These are phyloP conservation scores for Leuciscus idus DNA, from an alignment of 2,113 vertebrate species.

Conservation along the genomic window DNA sequence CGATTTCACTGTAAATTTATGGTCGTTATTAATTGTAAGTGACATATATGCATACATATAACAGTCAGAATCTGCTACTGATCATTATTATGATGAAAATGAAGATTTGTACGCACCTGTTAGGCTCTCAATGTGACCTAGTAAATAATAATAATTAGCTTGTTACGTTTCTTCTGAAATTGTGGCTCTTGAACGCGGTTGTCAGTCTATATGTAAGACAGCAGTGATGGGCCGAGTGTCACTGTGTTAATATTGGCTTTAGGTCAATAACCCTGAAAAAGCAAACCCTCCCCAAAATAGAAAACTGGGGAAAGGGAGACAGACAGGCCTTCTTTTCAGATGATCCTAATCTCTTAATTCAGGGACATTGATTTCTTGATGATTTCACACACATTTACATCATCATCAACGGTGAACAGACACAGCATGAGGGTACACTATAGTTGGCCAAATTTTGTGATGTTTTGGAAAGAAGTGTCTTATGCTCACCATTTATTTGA, in stretches of 20 bases:
- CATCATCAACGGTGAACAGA: background rate
- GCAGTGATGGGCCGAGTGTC: conserved; percentile 6
- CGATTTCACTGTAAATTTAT: too few species aligned
- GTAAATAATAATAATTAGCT: background rate
- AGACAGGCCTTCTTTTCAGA: background rate
- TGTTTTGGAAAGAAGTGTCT: background rate
- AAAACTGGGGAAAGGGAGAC: background rate
- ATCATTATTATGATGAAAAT: background rate
- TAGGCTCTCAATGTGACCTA: background rate
- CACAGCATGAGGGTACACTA: background rate
- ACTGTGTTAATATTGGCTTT: conserved; percentile 58
- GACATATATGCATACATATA: too few species aligned
- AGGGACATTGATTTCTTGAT: background rate
- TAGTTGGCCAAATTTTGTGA: background rate
- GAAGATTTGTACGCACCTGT: background rate
- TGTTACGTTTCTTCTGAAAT: background rate
- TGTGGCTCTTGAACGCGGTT: background rate
- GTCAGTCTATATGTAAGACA: background rate
- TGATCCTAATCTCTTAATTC: background rate
- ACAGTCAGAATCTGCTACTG: background rate
- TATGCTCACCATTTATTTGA: background rate
- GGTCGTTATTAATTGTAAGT: too few species aligned
- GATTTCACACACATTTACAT: background rate
- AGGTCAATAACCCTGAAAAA: conserved; percentile 53
- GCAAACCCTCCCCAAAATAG: background rate